Conservation (phyloP, 2,797 vertebrate genomes). For the Vultur gryphus region DNA sequence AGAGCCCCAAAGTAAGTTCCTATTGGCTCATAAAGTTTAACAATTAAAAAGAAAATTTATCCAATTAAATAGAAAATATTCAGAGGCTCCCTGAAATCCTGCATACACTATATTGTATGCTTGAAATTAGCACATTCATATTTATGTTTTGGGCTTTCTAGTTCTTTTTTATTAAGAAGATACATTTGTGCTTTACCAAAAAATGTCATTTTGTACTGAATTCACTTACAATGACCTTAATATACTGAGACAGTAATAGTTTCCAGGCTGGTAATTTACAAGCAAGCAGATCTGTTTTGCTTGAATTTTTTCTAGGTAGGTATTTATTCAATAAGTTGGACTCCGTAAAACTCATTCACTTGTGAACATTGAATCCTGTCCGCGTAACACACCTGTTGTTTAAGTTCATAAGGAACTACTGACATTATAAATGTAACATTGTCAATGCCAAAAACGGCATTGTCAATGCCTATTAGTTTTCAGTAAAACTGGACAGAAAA, state of each 20-base stretch:
- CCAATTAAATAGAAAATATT: conserved; percentile 7
- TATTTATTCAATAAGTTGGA: not conserved
- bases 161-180: not conserved
- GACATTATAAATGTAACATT: not conserved
- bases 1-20: not conserved
- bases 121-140: not conserved
- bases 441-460: not conserved
- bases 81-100: not conserved
- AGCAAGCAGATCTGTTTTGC: not conserved
- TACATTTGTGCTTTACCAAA: not conserved
- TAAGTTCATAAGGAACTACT: not conserved
- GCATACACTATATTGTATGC: not conserved
- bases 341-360: not conserved
- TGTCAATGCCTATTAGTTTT: not conserved
- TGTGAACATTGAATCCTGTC: not conserved
- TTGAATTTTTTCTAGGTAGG: not conserved
- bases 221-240: not conserved
- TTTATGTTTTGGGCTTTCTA: not conserved
- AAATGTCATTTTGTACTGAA: not conserved
- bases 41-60: not conserved
- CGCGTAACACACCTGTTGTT: not conserved
- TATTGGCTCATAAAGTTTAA: not conserved
- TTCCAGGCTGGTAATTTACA: not conserved
- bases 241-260: not conserved
- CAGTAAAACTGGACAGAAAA: not conserved